Evolutionary conservation across 2,888 invertebrate species (phyloP), one percentile per base, ranked within the genome.

Genomic region (Stenoptilia bipunctidactyla): DNA sequence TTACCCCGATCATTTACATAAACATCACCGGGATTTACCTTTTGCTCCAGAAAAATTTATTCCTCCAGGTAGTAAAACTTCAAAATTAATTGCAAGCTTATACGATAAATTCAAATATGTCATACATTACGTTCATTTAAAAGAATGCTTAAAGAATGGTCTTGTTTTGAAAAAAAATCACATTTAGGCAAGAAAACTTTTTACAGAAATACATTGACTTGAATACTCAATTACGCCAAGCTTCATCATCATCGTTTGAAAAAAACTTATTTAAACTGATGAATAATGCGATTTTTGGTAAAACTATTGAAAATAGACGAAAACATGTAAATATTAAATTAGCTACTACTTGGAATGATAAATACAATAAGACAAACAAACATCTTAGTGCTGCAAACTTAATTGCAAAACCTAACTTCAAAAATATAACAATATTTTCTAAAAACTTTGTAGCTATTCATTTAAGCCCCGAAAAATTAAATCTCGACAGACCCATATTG

Each of bases 171-270:
- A 15, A 20, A 60, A 57, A 50, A 52, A 35, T 64, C 10, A 13
- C 41, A 15, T 63, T 61, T 43, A 40, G 44, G 13, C 60, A 62
- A 51, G 51, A 50, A 2, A 25, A n/a, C n/a, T n/a, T n/a, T n/a
- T 37, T 63, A 33, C 50, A 56, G 39, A 40, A 45, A 15, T 56
- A 55, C 44, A 47, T 61, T 15, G 43, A 40, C 8, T 34, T 48
- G n/a, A 47, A 39, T 36, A 51, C 36, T 4, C 1, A 2, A 15
- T 34, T 27, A 8, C 36, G 27, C 10, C 30, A 37, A 27, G 2
- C 2, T 2, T 27, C 34, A 13, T 8, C 25, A 15, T n/a, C 30
- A 37, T n/a, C 13, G 13, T 36, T 40, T 15, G 27, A 39, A 13
- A 36, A 39, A 37, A 15, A 34, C 12, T 27, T 40, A 14, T 42